Percentiles rank a stretch among this genome's conserved stretches.
These are phyloP conservation scores for Siniperca chuatsi DNA, from an alignment of 2,113 vertebrate genomes.

Conservation along the genomic window DNA sequence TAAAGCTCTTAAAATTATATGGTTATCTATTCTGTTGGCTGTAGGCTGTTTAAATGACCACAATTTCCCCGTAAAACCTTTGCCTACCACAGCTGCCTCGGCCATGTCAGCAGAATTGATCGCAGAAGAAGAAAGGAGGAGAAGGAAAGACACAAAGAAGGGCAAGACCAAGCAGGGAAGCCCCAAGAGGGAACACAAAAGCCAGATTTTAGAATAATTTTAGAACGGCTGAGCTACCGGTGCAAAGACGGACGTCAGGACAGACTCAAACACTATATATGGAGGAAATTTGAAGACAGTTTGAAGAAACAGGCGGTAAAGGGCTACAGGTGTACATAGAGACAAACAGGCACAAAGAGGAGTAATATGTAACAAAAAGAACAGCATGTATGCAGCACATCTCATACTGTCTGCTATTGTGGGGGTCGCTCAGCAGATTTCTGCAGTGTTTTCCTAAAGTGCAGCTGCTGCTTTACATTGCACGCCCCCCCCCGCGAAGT, in stretches of 20 bases:
- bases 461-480: constrained; percentile 1
- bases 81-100: background rate
- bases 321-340: constrained; percentile 12
- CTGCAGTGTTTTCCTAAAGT: background rate
- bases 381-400: constrained; percentile 17
- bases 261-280: background rate
- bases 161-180: too few relatives aligned
- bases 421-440: background rate
- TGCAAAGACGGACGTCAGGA: background rate
- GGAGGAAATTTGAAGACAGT: background rate
- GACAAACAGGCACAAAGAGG: background rate
- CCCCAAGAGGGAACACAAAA: background rate
- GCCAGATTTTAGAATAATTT: background rate
- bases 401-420: background rate
- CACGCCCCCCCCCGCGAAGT: background rate
- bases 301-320: background rate
- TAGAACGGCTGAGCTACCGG: background rate
- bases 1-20: background rate
- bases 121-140: background rate
- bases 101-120: background rate
- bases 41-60: background rate
- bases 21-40: background rate
- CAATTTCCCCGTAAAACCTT: background rate
- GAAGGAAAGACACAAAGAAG: background rate
- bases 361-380: background rate